phyloP scores from a whole-genome alignment of 2,797 vertebrate species.

The Anabacerthia variegaticeps region DNA sequence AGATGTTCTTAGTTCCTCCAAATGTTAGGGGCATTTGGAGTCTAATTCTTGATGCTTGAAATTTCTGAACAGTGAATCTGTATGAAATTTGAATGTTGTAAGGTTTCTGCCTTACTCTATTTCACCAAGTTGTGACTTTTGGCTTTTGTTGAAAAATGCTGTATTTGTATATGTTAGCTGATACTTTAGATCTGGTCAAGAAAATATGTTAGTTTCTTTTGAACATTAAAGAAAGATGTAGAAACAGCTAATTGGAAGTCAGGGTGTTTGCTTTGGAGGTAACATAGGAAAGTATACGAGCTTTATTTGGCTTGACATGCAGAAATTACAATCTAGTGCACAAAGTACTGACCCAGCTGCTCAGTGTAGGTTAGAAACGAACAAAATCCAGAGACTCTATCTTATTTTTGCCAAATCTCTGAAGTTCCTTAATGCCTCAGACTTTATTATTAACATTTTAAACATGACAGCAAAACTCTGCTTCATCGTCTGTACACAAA shows the following conservation, averaged over 20 bases:
- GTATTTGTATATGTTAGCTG: background rate
- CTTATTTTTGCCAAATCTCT: background rate
- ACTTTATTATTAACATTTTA: background rate
- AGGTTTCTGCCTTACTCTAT: background rate
- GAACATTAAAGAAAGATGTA: background rate
- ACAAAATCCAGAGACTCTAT: background rate
- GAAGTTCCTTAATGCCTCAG: background rate
- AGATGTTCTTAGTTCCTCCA: background rate
- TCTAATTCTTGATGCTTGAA: background rate
- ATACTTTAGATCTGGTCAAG: background rate
- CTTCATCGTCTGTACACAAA: background rate
- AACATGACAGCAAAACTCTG: background rate
- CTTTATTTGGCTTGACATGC: background rate
- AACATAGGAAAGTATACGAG: background rate
- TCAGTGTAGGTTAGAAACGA: background rate
- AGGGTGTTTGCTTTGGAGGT: constrained; percentile 14
- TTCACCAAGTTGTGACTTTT: background rate
- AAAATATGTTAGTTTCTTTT: background rate
- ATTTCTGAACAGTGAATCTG: background rate
- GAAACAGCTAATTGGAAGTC: background rate
- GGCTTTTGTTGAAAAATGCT: background rate
- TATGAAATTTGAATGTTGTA: background rate
- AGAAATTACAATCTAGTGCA: background rate
- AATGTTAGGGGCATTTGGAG: background rate
- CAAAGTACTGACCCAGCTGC: background rate